Conservation (phyloP, 2,797 vertebrate genomes). For the Pogoniulus pusillus region DNA sequence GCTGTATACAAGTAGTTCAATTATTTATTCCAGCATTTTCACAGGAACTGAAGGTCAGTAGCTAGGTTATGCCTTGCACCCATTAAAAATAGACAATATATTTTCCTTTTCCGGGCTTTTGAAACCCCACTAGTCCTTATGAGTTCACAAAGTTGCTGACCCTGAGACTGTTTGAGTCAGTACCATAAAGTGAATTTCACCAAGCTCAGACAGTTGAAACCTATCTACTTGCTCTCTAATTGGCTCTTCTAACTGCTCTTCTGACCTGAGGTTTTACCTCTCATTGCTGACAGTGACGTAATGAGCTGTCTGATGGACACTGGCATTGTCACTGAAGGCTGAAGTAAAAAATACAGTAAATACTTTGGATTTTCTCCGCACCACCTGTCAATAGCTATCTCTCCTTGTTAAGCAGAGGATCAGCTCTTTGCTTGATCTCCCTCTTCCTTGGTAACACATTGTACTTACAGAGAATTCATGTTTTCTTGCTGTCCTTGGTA, state of each 20-base stretch:
- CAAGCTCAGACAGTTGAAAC: slow-evolving; percentile 34
- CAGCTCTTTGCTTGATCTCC: not conserved
- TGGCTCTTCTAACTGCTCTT: slow-evolving; percentile 29
- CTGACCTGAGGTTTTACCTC: slow-evolving; percentile 20
- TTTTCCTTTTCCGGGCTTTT: not conserved
- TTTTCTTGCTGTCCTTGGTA: not conserved
- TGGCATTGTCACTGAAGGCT: not conserved
- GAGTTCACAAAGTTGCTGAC: slow-evolving; percentile 59
- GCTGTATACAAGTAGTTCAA: slow-evolving; percentile 27
- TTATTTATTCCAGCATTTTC: slow-evolving; percentile 61
- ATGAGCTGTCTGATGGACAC: not conserved
- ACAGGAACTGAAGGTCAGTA: slow-evolving; percentile 46
- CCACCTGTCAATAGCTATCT: not conserved
- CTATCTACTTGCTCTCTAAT: slow-evolving; percentile 38
- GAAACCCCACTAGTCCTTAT: slow-evolving; percentile 12
- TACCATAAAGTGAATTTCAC: slow-evolving; percentile 35
- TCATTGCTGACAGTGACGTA: not conserved
- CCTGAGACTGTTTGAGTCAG: slow-evolving; percentile 19
- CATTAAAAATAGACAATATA: slow-evolving; percentile 54
- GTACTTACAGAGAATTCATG: not conserved
- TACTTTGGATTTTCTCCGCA: not conserved
- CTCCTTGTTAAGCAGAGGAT: slow-evolving; percentile 7
- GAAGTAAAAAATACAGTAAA: slow-evolving; percentile 20
- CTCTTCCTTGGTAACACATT: not conserved
- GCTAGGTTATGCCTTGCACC: slow-evolving; percentile 16